Conservation (phyloP, 2,888 invertebrate genomes). For the Agrotis exclamationis region DNA sequence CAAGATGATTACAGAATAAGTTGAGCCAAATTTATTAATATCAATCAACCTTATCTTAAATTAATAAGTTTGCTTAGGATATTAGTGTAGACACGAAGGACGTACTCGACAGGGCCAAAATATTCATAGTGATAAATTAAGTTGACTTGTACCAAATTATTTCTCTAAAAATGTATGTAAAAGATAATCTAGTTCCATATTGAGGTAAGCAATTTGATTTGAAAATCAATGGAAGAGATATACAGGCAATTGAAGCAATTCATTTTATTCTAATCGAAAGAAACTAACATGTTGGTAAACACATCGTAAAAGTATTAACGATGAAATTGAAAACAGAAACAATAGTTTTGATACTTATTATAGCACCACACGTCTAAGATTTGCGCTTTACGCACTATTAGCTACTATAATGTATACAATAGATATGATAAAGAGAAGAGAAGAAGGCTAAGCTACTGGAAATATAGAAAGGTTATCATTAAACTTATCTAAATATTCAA, state of each 20-base stretch:
- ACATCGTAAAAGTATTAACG: constrained; percentile 4
- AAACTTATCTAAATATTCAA: constrained; percentile 55
- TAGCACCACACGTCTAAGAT: constrained; percentile 85
- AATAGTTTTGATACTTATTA: constrained; percentile 67
- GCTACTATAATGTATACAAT: constrained; percentile 58
- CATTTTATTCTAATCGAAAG: constrained; percentile 2
- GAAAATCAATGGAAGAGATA: constrained; percentile 45
- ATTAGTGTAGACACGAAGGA: constrained; percentile 70
- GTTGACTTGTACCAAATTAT: constrained; percentile 4
- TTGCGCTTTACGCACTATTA: constrained; percentile 62
- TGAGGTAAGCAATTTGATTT: constrained; percentile 48
- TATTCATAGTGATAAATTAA: constrained; percentile 35
- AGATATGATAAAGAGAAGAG: constrained; percentile 77
- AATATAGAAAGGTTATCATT: constrained; percentile 68
- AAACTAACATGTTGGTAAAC: constrained; percentile 4
- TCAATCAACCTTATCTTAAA: constrained; percentile 52
- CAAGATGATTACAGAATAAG: constrained; percentile 23
- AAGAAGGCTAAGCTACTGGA: constrained; percentile 64
- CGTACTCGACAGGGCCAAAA: constrained; percentile 81
- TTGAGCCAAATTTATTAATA: constrained; percentile 50
- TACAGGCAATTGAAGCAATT: constrained; percentile 34
- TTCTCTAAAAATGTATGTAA: constrained; percentile 3
- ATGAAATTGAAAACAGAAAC: constrained; percentile 26
- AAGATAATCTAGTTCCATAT: constrained; percentile 4
- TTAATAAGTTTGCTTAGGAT: constrained; percentile 56